Percentiles rank a stretch among this genome's conserved stretches.
Conservation (phyloP, 1,140 invertebrate species). For the Aphaenogaster ashmeadi region DNA sequence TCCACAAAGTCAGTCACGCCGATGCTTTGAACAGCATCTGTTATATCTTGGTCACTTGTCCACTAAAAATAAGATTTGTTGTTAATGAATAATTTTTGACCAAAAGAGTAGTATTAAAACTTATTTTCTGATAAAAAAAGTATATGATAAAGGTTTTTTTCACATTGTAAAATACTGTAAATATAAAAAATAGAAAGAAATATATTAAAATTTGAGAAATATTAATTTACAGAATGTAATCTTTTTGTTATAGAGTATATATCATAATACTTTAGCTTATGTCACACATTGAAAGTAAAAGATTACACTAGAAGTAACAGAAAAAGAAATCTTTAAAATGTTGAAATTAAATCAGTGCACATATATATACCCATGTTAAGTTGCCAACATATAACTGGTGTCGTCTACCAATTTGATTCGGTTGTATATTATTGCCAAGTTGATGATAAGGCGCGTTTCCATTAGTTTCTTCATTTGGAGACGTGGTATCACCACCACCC, state of each 20-base stretch:
- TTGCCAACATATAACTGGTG: conserved; percentile 98
- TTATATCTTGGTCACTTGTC: conserved; percentile 99
- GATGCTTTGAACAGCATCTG: conserved; percentile 94
- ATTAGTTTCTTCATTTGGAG: conserved; percentile 90
- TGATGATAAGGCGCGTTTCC: conserved; percentile 90
- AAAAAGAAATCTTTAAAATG: conserved; percentile 8
- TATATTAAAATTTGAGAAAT: neutral
- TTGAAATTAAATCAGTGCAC: conserved; percentile 19
- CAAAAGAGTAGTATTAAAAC: neutral
- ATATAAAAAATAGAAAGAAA: neutral
- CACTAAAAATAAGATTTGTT: conserved; percentile 90
- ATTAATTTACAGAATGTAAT: neutral
- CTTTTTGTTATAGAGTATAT: neutral
- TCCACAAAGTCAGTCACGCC: conserved; percentile 98
- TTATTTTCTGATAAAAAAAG: neutral
- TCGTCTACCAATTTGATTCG: conserved; percentile 91
- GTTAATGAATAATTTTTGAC: neutral
- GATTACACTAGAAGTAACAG: conserved; percentile 32
- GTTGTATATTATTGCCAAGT: conserved; percentile 90
- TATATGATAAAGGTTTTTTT: neutral
- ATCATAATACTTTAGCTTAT: neutral
- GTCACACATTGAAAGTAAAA: conserved; percentile 15
- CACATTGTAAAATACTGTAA: neutral
- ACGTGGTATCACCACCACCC: conserved; percentile 81
- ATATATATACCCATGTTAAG: conserved; percentile 92